phyloP scores from a whole-genome alignment of 2,888 invertebrate species.

The Trimorus sp. region DNA sequence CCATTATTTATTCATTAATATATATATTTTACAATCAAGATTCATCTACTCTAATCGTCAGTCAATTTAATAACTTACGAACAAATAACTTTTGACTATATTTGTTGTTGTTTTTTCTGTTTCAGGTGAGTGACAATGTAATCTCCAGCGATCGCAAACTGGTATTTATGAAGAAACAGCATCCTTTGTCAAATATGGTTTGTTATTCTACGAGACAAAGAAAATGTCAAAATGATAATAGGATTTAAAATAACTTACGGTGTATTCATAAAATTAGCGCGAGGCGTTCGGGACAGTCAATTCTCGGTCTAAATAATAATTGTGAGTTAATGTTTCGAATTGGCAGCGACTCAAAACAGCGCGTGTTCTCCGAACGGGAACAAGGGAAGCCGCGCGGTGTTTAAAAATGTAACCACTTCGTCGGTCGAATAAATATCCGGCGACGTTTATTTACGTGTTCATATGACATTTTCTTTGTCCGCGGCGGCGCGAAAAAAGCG shows the following conservation, averaged over 20 bases:
- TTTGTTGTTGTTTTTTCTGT: too few species aligned
- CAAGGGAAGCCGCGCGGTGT: constrained; percentile 8
- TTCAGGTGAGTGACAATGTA: too few species aligned
- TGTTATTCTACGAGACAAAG: background rate
- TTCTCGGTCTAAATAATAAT: constrained; percentile 20
- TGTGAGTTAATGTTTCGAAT: constrained; percentile 34
- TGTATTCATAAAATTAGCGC: background rate
- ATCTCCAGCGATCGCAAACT: too few species aligned
- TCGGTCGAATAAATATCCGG: constrained; percentile 39
- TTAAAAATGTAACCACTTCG: constrained; percentile 39
- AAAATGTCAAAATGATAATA: background rate
- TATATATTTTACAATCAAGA: too few species aligned
- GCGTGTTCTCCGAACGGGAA: constrained; percentile 10
- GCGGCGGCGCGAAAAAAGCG: constrained; percentile 7
- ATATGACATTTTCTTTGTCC: constrained; percentile 33
- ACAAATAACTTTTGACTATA: too few species aligned
- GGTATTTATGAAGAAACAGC: background rate
- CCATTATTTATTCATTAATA: too few species aligned
- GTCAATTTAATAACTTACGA: too few species aligned
- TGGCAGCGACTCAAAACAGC: constrained; percentile 37
- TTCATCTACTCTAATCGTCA: too few species aligned
- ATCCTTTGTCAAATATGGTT: background rate
- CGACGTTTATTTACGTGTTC: constrained; percentile 21
- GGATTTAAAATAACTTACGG: background rate
- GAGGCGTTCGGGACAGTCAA: background rate